Conservation (phyloP, 1,140 invertebrate genomes). For the Drosophila gunungcola region DNA sequence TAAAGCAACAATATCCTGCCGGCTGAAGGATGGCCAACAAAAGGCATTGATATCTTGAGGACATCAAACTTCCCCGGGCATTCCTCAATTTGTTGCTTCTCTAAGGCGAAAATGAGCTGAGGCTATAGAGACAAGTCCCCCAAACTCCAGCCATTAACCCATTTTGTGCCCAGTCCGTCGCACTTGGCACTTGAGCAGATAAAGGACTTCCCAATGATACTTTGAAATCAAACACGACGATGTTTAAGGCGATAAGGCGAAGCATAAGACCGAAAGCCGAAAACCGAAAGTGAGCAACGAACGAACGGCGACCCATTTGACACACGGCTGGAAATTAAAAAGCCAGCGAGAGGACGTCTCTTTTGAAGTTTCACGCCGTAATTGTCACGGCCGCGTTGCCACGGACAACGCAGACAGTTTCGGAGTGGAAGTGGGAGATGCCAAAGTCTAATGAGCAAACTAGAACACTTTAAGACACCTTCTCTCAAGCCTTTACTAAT, state of each 20-base stretch:
- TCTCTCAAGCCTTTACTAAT: too few relatives aligned
- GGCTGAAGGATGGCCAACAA: constrained; percentile 24
- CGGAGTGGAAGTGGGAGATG: neutral
- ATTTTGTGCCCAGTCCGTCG: neutral
- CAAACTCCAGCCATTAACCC: neutral
- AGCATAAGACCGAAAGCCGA: constrained; percentile 1
- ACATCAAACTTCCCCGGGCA: constrained; percentile 21
- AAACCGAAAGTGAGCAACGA: constrained; percentile 53
- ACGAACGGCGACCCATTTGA: constrained; percentile 67
- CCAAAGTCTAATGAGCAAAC: constrained; percentile 9
- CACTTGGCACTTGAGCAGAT: constrained; percentile 39
- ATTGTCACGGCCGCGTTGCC: constrained; percentile 41
- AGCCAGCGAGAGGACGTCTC: constrained; percentile 25
- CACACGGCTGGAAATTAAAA: constrained; percentile 72
- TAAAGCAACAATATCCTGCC: constrained; percentile 18
- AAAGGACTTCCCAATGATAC: constrained; percentile 70
- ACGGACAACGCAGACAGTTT: constrained; percentile 21
- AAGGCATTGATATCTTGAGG: constrained; percentile 45
- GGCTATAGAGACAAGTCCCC: constrained; percentile 1
- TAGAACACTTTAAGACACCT: constrained; percentile 1
- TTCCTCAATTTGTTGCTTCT: constrained; percentile 29
- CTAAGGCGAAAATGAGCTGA: constrained; percentile 45
- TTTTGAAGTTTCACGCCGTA: constrained; percentile 43
- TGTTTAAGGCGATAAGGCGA: constrained; percentile 16
- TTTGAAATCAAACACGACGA: constrained; percentile 80